Evolutionary conservation across 2,797 vertebrate species (phyloP), one percentile per base, ranked within the genome.

Genomic region (Halcyon smyrnensis): DNA sequence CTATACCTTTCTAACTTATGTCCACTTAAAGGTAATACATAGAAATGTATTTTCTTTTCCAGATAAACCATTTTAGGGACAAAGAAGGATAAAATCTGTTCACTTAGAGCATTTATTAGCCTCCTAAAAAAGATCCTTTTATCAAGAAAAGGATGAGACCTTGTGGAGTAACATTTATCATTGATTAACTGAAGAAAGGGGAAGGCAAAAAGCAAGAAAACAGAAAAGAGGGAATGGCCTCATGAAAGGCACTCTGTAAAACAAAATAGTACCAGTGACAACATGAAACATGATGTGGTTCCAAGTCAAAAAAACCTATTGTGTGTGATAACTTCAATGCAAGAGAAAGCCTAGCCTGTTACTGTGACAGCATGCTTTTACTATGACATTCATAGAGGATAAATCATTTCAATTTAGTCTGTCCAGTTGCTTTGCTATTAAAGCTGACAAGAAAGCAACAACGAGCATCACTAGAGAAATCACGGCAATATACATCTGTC

Each of bases 381-480:
- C 86, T 90, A 28, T 50, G 73, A 94, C 89, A 89, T 97, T 98
- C 84, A 75, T 27, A 94, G 92, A 95, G 91, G 90, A 97, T 93
- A 97, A 98, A 97, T 96, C 64, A 97, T 97, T 97, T 97, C 92
- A 89, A 94, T 96, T 97, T 98, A 97, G 90, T 97, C 97, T 92
- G 94, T 93, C 96, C 96, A 69, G 91, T 90, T 97, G 83, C 93
- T 96, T 96, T 96, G 54, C 87, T 97, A 97, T 98, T 96, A 95
- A 98, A 97, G 84, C 84, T 98, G 98, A 98, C 97, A 98, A 95
- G 94, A 91, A 97, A 97, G 88, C 89, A 96, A 93, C 73, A 93
- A 81, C 51, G 19, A 97, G 65, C 68, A 94, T 95, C 96, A 84
- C 95, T 93, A 95, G 97, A 98, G 97, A 98, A 98, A 98, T 98